phyloP scores from a whole-genome alignment of 2,888 invertebrate genomes.

The Dyspetes luteomarginatus region DNA sequence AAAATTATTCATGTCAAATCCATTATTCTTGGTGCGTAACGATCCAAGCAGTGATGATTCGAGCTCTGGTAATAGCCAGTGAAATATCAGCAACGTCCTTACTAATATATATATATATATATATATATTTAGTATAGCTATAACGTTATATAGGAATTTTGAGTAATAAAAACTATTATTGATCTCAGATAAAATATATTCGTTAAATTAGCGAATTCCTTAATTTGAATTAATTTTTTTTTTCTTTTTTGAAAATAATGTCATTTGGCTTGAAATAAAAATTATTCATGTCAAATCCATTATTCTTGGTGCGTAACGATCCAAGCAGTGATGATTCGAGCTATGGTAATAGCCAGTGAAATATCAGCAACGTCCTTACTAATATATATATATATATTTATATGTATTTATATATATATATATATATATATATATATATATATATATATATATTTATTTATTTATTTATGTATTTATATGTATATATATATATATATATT shows the following conservation, averaged over 20 bases:
- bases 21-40: background rate
- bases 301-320: background rate
- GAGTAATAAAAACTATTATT: too few species aligned
- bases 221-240: too few species aligned
- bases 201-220: too few species aligned
- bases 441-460: too few species aligned
- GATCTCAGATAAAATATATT: too few species aligned
- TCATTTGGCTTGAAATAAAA: background rate
- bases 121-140: too few species aligned
- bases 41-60: conserved; percentile 18
- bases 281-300: background rate
- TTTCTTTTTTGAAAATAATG: too few species aligned
- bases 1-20: background rate
- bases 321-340: conserved; percentile 13
- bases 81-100: conserved; percentile 14
- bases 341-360: conserved; percentile 18
- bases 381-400: too few species aligned
- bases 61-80: conserved; percentile 8
- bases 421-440: too few species aligned
- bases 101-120: too few species aligned
- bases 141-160: too few species aligned
- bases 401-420: too few species aligned
- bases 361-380: background rate
- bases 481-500: background rate
- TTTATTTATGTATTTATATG: background rate